Evolutionary conservation across 2,888 invertebrate species (phyloP).

Genomic region (Plusia festucae): DNA sequence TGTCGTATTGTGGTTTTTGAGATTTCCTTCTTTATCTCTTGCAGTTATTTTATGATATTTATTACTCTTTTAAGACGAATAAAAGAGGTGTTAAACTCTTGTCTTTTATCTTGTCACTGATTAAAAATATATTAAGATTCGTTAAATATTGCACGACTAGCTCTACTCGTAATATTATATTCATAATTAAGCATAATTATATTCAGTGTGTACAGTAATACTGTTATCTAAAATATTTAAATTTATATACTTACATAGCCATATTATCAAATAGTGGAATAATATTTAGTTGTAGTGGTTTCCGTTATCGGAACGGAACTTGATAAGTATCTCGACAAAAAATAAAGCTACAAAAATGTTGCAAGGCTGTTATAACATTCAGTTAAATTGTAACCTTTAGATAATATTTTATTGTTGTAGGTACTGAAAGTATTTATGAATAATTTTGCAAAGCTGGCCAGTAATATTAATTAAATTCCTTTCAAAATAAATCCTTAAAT

Average conservation of each 20-base stretch:
- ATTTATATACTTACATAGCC: constrained; percentile 6
- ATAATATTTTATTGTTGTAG: constrained; percentile 7
- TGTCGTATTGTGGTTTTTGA: no score
- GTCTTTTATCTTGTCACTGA: no score
- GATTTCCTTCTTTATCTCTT: no score
- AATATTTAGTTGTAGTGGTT: constrained; percentile 34
- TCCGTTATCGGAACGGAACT: constrained; percentile 56
- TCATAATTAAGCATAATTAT: neutral
- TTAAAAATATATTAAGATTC: no score
- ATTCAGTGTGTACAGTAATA: neutral
- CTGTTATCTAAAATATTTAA: neutral
- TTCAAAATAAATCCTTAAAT: neutral
- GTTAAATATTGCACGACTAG: neutral
- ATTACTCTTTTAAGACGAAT: no score
- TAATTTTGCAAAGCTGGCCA: neutral
- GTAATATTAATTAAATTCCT: neutral
- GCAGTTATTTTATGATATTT: no score
- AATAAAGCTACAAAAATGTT: constrained; percentile 15
- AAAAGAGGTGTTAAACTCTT: no score
- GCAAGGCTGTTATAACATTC: constrained; percentile 7
- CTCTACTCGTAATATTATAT: neutral
- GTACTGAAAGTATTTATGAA: neutral
- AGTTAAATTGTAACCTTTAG: neutral
- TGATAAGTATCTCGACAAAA: constrained; percentile 45
- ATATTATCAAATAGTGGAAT: constrained; percentile 29